Evolutionary conservation across 2,113 vertebrate species (phyloP).

Genomic region (Trematocara stigmaticum): DNA sequence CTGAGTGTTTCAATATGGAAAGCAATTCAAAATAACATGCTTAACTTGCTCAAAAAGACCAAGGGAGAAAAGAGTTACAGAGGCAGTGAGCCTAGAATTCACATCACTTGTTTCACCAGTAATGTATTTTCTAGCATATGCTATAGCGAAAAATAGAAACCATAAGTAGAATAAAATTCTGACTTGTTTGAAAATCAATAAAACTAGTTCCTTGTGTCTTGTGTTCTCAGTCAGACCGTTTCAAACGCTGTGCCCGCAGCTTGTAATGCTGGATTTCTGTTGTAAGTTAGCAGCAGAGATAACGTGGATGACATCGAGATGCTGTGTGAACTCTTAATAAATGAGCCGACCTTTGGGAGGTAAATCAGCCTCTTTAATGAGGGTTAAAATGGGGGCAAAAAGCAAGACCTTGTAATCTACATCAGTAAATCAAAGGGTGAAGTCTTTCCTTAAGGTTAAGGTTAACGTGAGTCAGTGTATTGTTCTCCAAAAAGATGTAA

Average conservation of each 20-base stretch:
- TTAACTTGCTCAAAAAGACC: neutral
- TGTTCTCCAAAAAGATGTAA: neutral
- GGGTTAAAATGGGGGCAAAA: neutral
- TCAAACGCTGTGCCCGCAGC: fast-evolving
- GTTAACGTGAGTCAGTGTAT: neutral
- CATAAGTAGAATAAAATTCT: fast-evolving
- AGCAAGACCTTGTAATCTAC: neutral
- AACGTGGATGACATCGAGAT: neutral
- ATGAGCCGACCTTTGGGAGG: neutral
- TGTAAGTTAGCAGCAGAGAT: neutral
- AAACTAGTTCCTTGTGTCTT: neutral
- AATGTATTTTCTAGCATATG: neutral
- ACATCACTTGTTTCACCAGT: neutral
- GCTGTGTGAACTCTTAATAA: neutral
- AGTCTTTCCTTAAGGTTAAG: neutral
- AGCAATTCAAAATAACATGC: neutral
- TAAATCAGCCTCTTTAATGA: neutral
- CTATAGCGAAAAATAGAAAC: neutral
- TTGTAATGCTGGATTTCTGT: neutral
- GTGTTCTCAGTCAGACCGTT: neutral
- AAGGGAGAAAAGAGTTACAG: neutral
- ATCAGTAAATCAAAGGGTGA: neutral
- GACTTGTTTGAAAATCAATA: neutral
- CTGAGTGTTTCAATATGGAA: neutral
- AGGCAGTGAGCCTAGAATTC: neutral